These are phyloP conservation scores for Gila robusta DNA, from an alignment of 2,797 vertebrate species.

Conservation along the genomic window DNA sequence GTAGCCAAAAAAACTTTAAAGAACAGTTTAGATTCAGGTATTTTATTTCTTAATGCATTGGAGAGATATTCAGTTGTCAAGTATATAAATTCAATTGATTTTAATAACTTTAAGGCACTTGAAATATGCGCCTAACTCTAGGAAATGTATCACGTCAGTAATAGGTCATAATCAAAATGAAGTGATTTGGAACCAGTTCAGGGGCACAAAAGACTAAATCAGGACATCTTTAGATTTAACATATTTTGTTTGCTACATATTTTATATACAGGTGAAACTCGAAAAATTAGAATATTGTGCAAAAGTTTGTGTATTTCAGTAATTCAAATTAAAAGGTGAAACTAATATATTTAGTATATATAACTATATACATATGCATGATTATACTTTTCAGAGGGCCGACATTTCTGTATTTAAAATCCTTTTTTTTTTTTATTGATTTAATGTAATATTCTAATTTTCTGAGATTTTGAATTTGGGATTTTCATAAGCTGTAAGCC, in stretches of 20 bases:
- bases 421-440: no score
- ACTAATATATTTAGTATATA: no score
- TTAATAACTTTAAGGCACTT: neutral
- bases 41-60: neutral
- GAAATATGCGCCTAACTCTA: neutral
- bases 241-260: neutral
- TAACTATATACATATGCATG: no score
- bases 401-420: no score
- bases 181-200: neutral
- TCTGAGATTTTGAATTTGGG: no score
- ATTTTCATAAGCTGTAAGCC: no score
- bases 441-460: no score
- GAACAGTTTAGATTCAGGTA: conserved; percentile 32
- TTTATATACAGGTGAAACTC: neutral
- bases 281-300: no score
- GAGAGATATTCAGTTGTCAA: neutral
- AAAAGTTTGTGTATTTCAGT: no score
- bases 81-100: neutral
- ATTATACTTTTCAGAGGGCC: no score
- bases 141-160: neutral
- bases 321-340: no score
- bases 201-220: neutral
- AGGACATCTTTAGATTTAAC: neutral
- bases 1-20: no score
- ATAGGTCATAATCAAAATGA: neutral